Base-by-base conservation (phyloP, 2,888 invertebrate species). In the Euzetes globulus region DNA sequence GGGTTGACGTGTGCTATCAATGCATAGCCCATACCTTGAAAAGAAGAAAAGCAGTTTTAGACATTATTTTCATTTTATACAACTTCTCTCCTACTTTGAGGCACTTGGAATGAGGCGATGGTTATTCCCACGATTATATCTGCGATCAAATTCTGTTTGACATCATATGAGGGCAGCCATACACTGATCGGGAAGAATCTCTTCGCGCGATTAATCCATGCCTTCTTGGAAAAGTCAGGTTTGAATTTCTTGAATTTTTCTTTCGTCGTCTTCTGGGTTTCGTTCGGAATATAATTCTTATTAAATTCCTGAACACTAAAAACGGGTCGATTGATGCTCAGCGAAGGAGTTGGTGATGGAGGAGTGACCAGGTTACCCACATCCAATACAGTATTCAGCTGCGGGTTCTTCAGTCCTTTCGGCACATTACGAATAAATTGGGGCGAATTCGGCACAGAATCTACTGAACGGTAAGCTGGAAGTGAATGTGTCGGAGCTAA, bases 121-220 rank as follows among this genome's bases (percentile, higher is more conserved):
- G 79, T 79, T 33, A 79, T 73, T 27, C 79, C 79, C 11, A 78
- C 78, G 2, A 79, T 76, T 22, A 79, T 68, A 70, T 79, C 79
- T 1, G 77, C 63, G 17, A 79, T 37, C 4, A 79, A 41, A 52
- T 78, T 50, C 19, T 78, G 71, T 72, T 77, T 79, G 19, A 80
- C 29, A 33, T 78, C 77, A 76, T 83, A 83, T 1, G 77, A 72
- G 0, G 81, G 81, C 17, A 83, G 76, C 83, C 83, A 83, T 6
- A 77, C 75, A 11, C 81, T 52, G 33, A 83, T 80, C 2, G 83
- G 82, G 60, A 83, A 72, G 22, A 76, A 73, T n/a, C 37, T 58
- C 52, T 70, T 76, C 11, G 75, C 29, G 1, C 60, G 72, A 19
- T 22, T 37, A 19, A 68, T 41, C 68, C 68, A 68, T 6, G 68